phyloP scores from a whole-genome alignment of 2,797 vertebrate genomes.

The Tachyglossus aculeatus region DNA sequence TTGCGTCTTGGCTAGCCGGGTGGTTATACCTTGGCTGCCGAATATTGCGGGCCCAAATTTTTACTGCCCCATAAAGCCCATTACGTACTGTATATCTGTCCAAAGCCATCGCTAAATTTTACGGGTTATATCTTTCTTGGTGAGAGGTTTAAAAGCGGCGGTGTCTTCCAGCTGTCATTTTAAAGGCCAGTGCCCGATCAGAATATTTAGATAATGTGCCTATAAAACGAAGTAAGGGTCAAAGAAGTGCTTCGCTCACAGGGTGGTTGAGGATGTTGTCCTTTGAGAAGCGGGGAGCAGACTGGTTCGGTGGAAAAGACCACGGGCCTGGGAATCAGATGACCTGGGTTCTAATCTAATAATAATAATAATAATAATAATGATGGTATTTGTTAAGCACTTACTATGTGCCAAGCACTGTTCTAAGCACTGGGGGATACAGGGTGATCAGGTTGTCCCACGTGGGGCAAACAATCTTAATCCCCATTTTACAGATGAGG shows the following conservation, averaged over 20 bases:
- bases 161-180: background rate
- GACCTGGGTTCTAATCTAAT: too few species aligned
- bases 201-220: background rate
- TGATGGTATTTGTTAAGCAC: too few species aligned
- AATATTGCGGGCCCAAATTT: too few species aligned
- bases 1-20: background rate
- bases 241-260: background rate
- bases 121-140: background rate
- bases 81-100: background rate
- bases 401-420: too few species aligned
- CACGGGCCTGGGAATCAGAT: too few species aligned
- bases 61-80: constrained; percentile 11
- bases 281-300: constrained; percentile 20
- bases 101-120: background rate
- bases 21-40: background rate
- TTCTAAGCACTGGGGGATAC: too few species aligned
- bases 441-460: too few species aligned
- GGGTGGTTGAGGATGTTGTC: background rate
- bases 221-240: constrained; percentile 29
- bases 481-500: too few species aligned
- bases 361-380: too few species aligned
- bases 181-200: constrained; percentile 8
- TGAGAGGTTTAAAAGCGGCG: background rate
- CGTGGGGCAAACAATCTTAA: too few species aligned
- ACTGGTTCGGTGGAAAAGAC: too few species aligned